These are phyloP conservation scores for Idris sp. DNA, from an alignment of 1,140 invertebrate species.

Conservation along the genomic window DNA sequence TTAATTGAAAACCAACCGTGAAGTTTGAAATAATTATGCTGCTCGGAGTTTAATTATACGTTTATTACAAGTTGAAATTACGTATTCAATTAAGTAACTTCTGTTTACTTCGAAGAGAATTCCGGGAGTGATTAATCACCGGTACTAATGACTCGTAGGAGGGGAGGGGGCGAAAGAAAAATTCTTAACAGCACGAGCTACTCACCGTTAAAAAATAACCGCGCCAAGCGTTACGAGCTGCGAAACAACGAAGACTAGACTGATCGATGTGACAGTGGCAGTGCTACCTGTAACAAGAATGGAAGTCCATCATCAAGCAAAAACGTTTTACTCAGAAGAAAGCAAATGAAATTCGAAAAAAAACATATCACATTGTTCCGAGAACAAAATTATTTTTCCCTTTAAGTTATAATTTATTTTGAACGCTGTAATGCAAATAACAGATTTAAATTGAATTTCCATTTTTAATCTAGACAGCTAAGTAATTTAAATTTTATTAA, in stretches of 20 bases:
- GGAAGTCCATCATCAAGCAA: slow-evolving; percentile 53
- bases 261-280: slow-evolving; percentile 62
- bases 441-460: slow-evolving; percentile 48
- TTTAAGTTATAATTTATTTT: slow-evolving; percentile 31
- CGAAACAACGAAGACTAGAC: slow-evolving; percentile 60
- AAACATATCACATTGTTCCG: slow-evolving; percentile 45
- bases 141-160: slow-evolving; percentile 30
- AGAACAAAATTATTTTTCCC: slow-evolving; percentile 32
- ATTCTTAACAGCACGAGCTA: slow-evolving; percentile 40
- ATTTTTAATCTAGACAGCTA: slow-evolving; percentile 24
- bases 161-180: too few species aligned
- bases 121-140: slow-evolving; percentile 44
- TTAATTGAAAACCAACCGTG: slow-evolving; percentile 11
- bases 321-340: slow-evolving; percentile 39
- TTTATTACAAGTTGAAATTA: slow-evolving; percentile 50
- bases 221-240: slow-evolving; percentile 52
- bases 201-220: slow-evolving; percentile 62
- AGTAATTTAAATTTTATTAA: too few species aligned
- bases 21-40: slow-evolving; percentile 40
- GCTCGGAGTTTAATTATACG: slow-evolving; percentile 43
- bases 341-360: slow-evolving; percentile 44
- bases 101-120: slow-evolving; percentile 37
- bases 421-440: slow-evolving; percentile 28
- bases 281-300: slow-evolving; percentile 64
- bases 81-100: slow-evolving; percentile 51